Conservation (phyloP, 1,140 invertebrate species). For the Achroia grisella region DNA sequence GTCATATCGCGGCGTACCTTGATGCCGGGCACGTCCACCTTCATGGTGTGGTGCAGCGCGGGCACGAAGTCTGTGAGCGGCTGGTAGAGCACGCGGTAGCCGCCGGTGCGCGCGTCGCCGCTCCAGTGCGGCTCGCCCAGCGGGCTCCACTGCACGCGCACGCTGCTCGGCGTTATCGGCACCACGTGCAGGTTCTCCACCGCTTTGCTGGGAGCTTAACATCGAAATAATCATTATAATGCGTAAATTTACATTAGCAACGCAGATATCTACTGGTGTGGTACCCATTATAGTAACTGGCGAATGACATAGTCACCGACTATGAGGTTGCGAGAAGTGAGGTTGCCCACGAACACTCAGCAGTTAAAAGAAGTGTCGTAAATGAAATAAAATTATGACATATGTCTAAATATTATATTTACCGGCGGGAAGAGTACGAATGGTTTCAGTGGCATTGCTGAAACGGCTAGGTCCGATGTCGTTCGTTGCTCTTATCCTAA, state of each 20-base stretch:
- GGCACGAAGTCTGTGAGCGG: constrained; percentile 91
- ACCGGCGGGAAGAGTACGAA: constrained; percentile 90
- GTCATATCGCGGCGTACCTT: constrained; percentile 75
- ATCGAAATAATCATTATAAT: too few relatives aligned
- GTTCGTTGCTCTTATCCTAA: constrained; percentile 96
- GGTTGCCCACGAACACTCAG: too few relatives aligned
- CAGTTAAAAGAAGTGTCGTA: too few relatives aligned
- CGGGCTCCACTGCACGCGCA: constrained; percentile 89
- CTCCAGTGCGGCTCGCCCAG: constrained; percentile 89
- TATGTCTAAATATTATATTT: neutral
- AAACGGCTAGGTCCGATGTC: constrained; percentile 95
- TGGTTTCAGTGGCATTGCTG: constrained; percentile 90
- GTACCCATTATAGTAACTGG: too few relatives aligned
- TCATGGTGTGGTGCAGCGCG: constrained; percentile 84
- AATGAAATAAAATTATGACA: too few relatives aligned
- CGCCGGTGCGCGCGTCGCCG: constrained; percentile 89
- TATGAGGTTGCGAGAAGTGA: too few relatives aligned
- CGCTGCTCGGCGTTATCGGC: constrained; percentile 93
- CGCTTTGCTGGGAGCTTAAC: constrained; percentile 86
- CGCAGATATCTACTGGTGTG: too few relatives aligned
- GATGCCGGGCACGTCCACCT: constrained; percentile 87
- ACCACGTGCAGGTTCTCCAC: constrained; percentile 90
- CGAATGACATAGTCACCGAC: too few relatives aligned
- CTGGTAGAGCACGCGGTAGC: constrained; percentile 91
- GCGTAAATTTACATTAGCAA: too few relatives aligned